Base-by-base conservation (phyloP, 2,113 vertebrate species). In the Pachyramphus minor region DNA sequence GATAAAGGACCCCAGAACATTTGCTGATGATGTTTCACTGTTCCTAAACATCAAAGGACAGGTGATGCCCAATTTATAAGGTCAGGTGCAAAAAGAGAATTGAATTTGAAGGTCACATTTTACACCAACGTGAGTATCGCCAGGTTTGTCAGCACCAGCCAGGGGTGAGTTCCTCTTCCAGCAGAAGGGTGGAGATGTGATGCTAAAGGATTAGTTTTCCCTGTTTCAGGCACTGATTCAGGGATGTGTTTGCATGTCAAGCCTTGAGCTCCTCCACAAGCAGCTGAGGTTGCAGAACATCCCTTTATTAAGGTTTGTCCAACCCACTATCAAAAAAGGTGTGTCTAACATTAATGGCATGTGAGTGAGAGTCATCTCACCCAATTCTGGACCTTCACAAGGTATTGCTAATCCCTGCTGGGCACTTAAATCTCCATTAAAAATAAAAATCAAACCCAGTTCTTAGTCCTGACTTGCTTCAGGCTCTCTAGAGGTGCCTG, bases 291-390 rank as follows among this genome's bases (percentile, higher is more conserved):
- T 49, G 28, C 8, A 68, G 62, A 91, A 85, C 42, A 35, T 15
- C 55, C 69, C 60, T 49, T 44, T 2, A 8, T 11, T 7, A 3
- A 55, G 3, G 23, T 53, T 58, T 58, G 27, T 41, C 66, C 74
- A 75, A 44, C 12, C 39, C 44, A 25, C 31, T 9, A n/a, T 64
- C 76, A 52, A 62, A 71, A 80, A n/a, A 63, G 9, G 33, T 8
- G 39, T 5, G 30, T 10, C 63, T 31, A 4, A 4, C 8, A 21
- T 68, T 42, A 56, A 72, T 0, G 8, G 35, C 0, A 2, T 9
- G 37, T 0, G 24, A 76, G 25, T 8, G 42, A 89, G 71, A 85
- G 21, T 20, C 30, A 39, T 25, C 83, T 84, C 42, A 14, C 11
- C 50, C 30, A 3, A 0, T 25, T 33, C 3, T 8, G 31, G 58